Evolutionary conservation across 2,797 vertebrate species (phyloP).

Genomic region (Pipistrellus pipistrellus): DNA sequence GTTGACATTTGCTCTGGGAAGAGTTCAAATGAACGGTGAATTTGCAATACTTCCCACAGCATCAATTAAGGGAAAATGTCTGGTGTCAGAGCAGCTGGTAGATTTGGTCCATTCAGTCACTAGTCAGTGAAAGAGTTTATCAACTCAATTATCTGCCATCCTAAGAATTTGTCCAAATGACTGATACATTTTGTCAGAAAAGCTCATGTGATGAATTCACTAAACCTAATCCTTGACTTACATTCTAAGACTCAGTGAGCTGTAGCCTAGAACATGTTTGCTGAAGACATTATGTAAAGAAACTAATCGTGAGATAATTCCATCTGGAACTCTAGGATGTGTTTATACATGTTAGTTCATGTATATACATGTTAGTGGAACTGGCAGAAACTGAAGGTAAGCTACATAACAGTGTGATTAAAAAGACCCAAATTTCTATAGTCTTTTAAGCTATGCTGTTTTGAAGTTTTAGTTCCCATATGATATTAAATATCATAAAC

Average conservation of each 20-base stretch:
- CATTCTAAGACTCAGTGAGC: not conserved
- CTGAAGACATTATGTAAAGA: not conserved
- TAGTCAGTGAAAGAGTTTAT: conserved; percentile 21
- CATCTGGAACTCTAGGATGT: not conserved
- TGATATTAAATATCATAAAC: not conserved
- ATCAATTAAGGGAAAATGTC: not conserved
- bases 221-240: not conserved
- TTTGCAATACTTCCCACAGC: not conserved
- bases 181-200: not conserved
- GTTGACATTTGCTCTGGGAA: conserved; percentile 7
- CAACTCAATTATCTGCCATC: not conserved
- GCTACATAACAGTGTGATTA: not conserved
- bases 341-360: not conserved
- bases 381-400: not conserved
- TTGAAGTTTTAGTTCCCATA: not conserved
- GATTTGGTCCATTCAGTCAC: not conserved
- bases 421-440: not conserved
- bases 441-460: not conserved
- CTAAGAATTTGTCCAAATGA: not conserved
- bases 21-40: not conserved
- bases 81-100: not conserved
- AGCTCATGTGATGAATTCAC: not conserved
- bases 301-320: not conserved
- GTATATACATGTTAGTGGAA: not conserved
- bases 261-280: not conserved